Evolutionary conservation across 2,888 invertebrate genomes (phyloP).

Genomic region (Alloscopus bannaensis): DNA sequence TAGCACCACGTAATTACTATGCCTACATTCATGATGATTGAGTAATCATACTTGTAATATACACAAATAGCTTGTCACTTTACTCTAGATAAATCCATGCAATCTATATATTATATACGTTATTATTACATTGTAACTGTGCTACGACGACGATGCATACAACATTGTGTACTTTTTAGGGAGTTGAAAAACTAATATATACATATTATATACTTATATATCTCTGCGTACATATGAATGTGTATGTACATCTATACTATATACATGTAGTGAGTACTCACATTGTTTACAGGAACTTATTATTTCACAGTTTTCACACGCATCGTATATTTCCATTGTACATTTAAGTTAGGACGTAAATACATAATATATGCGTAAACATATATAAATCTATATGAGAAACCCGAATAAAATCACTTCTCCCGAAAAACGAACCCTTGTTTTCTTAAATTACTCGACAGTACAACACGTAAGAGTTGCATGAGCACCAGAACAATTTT

Average conservation of each 20-base stretch:
- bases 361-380: neutral
- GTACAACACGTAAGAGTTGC: no score
- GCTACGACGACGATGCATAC: neutral
- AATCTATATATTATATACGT: no score
- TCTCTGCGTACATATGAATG: no score
- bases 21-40: no score
- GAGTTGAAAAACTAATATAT: conserved; percentile 6
- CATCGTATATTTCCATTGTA: conserved; percentile 22
- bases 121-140: neutral
- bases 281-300: neutral
- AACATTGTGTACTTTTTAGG: neutral
- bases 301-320: conserved; percentile 24
- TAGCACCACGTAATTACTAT: no score
- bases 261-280: neutral
- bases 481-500: no score
- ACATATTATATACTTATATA: conserved; percentile 6
- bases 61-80: no score
- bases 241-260: no score
- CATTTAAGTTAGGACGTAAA: neutral
- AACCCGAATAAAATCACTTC: neutral
- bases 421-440: no score
- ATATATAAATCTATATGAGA: conserved; percentile 11
- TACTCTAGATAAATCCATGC: no score
- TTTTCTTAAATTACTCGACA: no score
- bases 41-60: neutral